These are phyloP conservation scores for Nibea albiflora DNA, from an alignment of 2,113 vertebrate genomes.

Conservation along the genomic window DNA sequence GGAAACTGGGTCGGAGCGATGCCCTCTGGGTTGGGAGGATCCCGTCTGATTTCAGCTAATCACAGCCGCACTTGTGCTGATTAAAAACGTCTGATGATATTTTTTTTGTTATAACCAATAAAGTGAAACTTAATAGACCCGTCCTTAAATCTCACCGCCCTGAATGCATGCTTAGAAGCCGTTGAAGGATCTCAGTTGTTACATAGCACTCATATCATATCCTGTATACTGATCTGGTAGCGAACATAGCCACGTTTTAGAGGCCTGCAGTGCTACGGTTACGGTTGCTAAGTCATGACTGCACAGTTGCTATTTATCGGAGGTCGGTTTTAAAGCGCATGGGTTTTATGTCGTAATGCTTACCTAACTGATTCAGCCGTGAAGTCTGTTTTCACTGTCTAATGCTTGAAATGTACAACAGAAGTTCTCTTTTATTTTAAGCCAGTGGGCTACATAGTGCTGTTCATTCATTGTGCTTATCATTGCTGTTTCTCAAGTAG, in stretches of 20 bases:
- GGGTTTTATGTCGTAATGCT: not conserved
- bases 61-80: not conserved
- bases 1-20: not conserved
- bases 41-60: not conserved
- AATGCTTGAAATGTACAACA: not conserved
- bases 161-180: not conserved
- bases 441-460: not conserved
- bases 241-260: no score
- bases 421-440: not conserved
- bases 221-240: no score
- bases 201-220: no score
- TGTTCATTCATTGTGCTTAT: constrained; percentile 2
- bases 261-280: no score
- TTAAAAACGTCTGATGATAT: not conserved
- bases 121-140: not conserved
- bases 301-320: no score
- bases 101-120: not conserved
- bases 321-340: no score
- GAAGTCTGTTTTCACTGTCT: not conserved
- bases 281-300: no score
- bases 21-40: not conserved
- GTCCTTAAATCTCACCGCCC: no score
- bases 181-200: no score
- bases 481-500: constrained; percentile 1
- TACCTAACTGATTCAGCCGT: not conserved